phyloP scores from a whole-genome alignment of 2,888 invertebrate species.

The Anoplius nigerrimus region DNA sequence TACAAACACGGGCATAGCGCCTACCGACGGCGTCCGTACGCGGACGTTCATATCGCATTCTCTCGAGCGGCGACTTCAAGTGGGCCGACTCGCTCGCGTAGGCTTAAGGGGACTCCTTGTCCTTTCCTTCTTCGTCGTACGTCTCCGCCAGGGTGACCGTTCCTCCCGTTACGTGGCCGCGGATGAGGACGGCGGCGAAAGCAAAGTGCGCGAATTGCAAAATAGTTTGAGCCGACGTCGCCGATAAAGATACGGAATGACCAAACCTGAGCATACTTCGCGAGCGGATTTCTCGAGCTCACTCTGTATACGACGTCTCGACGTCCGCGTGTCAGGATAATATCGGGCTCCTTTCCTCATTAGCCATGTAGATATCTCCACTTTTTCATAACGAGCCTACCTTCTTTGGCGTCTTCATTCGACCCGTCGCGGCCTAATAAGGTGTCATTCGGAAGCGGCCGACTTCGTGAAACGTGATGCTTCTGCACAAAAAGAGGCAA shows the following conservation, averaged over 20 bases:
- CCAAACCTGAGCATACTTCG: not conserved
- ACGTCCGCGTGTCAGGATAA: too few relatives aligned
- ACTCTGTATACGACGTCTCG: too few relatives aligned
- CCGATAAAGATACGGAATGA: too few relatives aligned
- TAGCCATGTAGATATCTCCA: too few relatives aligned
- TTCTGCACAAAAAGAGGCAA: not conserved
- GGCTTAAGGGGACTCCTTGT: constrained; percentile 47
- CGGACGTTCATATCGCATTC: constrained; percentile 24
- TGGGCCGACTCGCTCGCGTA: constrained; percentile 54
- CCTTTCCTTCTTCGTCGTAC: constrained; percentile 49
- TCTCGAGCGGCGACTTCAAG: constrained; percentile 35
- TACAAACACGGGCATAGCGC: too few relatives aligned
- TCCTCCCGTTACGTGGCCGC: constrained; percentile 22
- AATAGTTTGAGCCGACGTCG: too few relatives aligned
- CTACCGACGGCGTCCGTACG: constrained; percentile 41
- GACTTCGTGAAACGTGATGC: not conserved
- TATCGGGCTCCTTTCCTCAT: too few relatives aligned
- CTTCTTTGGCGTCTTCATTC: too few relatives aligned
- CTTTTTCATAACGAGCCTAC: not conserved
- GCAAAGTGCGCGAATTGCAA: too few relatives aligned
- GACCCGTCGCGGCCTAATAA: not conserved
- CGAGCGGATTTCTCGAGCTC: too few relatives aligned
- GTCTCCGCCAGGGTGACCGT: constrained; percentile 17
- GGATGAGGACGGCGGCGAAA: too few relatives aligned
- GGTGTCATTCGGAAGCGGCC: not conserved